Evolutionary conservation across 2,113 vertebrate species (phyloP).

Genomic region (Aegotheles bennettii): DNA sequence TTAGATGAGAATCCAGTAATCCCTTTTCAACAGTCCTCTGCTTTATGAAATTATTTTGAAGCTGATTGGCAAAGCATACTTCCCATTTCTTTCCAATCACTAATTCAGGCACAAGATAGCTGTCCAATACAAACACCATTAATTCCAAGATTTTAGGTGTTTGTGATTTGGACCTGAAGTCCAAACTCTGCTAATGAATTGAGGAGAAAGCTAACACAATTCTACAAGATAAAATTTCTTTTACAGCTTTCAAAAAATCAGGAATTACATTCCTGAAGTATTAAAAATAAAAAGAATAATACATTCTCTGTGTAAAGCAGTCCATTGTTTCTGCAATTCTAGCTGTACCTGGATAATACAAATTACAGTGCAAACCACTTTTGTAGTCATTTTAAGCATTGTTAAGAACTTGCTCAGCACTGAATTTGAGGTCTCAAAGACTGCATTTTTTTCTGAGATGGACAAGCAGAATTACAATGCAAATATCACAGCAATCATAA

Average conservation of each 20-base stretch:
- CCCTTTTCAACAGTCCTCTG: not conserved
- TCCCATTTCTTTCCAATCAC: not conserved
- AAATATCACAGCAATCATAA: not conserved
- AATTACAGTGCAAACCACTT: not conserved
- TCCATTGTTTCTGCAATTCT: not conserved
- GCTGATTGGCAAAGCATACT: not conserved
- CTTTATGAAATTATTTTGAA: not conserved
- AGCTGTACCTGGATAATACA: not conserved
- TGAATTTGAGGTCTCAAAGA: not conserved
- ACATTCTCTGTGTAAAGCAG: not conserved
- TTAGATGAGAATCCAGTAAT: not conserved
- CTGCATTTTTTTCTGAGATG: not conserved
- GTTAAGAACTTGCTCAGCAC: not conserved
- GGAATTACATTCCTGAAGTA: not conserved
- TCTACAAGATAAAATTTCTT: not conserved
- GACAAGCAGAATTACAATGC: not conserved
- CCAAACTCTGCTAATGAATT: not conserved
- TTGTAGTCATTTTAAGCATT: not conserved
- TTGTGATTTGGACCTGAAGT: not conserved
- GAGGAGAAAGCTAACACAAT: not conserved
- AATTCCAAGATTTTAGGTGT: not conserved
- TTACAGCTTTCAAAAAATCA: not conserved
- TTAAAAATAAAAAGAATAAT: not conserved
- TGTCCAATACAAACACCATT: not conserved
- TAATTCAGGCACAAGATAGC: not conserved